phyloP scores from a whole-genome alignment of 2,888 invertebrate genomes.

The Trileptium ribeirensis region DNA sequence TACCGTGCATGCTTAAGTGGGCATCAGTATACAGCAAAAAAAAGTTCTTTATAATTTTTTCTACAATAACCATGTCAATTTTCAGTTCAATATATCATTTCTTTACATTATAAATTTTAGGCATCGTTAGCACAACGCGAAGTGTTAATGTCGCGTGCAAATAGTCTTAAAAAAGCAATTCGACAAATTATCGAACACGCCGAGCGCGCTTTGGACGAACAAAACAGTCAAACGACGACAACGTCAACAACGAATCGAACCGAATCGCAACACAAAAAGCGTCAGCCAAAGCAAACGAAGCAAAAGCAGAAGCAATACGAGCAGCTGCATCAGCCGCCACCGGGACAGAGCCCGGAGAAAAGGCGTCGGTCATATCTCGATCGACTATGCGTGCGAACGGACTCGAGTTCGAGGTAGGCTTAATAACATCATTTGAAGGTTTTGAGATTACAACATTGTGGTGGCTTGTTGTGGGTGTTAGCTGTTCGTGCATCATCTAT shows the following conservation, averaged over 20 bases:
- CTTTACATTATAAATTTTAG: no score
- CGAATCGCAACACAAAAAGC: background rate
- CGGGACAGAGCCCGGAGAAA: background rate
- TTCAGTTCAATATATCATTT: no score
- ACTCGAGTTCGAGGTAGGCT: background rate
- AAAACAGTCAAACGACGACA: constrained; percentile 25
- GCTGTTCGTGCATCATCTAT: no score
- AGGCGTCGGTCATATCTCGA: background rate
- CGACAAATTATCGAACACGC: constrained; percentile 71
- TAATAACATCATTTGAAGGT: no score
- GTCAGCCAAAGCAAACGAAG: background rate
- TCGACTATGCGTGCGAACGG: background rate
- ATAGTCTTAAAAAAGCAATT: constrained; percentile 74
- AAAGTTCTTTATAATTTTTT: background rate
- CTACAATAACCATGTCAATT: no score
- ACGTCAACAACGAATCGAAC: no score
- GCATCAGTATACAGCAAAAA: constrained; percentile 23
- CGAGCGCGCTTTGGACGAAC: constrained; percentile 58
- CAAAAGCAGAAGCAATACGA: background rate
- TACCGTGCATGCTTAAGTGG: no score
- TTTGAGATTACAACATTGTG: no score
- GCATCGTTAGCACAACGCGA: constrained; percentile 53
- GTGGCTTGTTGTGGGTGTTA: no score
- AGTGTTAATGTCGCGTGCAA: constrained; percentile 62
- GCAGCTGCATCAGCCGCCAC: background rate